These are phyloP conservation scores for Pyrgus malvae DNA, from an alignment of 2,888 invertebrate genomes.

Conservation along the genomic window DNA sequence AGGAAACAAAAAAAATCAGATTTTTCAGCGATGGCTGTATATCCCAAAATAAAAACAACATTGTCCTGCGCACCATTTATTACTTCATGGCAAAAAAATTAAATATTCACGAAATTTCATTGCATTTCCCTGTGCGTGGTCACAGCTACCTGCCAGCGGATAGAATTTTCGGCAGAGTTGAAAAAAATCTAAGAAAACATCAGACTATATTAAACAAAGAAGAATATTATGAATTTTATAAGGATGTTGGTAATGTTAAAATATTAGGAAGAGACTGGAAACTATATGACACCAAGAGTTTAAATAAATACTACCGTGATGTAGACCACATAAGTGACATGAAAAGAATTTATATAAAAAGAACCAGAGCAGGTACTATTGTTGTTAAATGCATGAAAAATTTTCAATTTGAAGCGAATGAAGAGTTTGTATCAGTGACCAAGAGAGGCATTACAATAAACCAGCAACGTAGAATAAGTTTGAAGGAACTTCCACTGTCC, in stretches of 20 bases:
- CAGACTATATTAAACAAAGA: not conserved
- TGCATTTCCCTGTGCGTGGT: conserved; percentile 28
- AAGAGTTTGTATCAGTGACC: not conserved
- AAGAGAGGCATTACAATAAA: not conserved
- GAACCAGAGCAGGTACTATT: not conserved
- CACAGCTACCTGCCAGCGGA: conserved; percentile 31
- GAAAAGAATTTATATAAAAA: not conserved
- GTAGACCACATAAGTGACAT: not conserved
- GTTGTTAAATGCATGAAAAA: not conserved
- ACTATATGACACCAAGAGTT: not conserved
- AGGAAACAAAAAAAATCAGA: not conserved
- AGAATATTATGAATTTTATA: conserved; percentile 14
- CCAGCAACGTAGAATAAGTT: not conserved
- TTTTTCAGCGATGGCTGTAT: conserved; percentile 40
- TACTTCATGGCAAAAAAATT: not conserved
- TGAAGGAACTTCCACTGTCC: not conserved
- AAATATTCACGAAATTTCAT: not conserved
- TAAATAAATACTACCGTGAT: not conserved
- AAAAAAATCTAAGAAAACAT: conserved; percentile 20
- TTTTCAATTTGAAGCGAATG: not conserved
- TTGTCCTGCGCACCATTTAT: conserved; percentile 12
- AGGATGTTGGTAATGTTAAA: conserved; percentile 10
- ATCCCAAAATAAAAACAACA: conserved; percentile 39
- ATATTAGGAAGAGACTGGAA: conserved; percentile 10
- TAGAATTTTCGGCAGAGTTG: conserved; percentile 27